These are phyloP conservation scores for Empidonax traillii DNA, from an alignment of 2,113 vertebrate genomes.

Conservation along the genomic window DNA sequence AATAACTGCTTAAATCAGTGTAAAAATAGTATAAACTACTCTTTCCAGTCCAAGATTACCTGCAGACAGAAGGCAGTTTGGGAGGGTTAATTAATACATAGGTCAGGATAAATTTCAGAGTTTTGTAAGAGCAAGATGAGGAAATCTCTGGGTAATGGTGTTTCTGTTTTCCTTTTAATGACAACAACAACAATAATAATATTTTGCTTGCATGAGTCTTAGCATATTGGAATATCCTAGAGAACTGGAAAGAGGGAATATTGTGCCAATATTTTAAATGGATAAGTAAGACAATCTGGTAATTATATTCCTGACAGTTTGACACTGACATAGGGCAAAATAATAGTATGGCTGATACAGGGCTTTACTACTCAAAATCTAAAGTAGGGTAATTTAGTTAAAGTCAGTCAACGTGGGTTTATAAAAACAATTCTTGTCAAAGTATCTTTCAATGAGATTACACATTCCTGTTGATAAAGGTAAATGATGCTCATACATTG, in stretches of 20 bases:
- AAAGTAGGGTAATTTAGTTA: not conserved
- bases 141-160: not conserved
- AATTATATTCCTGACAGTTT: not conserved
- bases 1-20: not conserved
- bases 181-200: not conserved
- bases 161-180: not conserved
- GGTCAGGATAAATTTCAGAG: not conserved
- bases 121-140: not conserved
- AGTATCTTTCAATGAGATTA: not conserved
- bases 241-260: not conserved
- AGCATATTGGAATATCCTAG: not conserved
- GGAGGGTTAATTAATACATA: not conserved
- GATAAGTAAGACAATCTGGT: not conserved
- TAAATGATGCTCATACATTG: not conserved
- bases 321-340: slow-evolving; percentile 2
- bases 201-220: not conserved
- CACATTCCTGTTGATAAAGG: not conserved
- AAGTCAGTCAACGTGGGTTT: not conserved
- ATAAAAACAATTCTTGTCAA: slow-evolving; percentile 32
- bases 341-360: not conserved
- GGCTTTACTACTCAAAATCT: slow-evolving; percentile 10
- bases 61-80: not conserved
- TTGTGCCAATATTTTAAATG: not conserved
- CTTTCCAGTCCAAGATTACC: not conserved
- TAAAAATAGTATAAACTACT: not conserved